Conservation (phyloP, 2,113 vertebrate genomes). For the Jacana jacana region DNA sequence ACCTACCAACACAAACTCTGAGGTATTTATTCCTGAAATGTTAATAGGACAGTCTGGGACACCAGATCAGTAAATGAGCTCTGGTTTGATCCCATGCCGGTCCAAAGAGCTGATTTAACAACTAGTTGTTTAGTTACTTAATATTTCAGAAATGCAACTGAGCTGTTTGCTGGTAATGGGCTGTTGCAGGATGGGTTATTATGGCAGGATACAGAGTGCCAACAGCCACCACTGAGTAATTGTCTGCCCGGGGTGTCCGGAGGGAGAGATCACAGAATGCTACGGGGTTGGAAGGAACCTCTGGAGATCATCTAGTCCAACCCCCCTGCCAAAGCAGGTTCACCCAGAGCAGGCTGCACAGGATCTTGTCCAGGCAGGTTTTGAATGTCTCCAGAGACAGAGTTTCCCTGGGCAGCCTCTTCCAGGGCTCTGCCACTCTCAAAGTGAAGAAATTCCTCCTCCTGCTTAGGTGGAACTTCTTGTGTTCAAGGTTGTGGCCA, state of each 20-base stretch:
- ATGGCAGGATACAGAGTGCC: not conserved
- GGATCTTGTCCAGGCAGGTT: too few species aligned
- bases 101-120: constrained; percentile 56
- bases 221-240: not conserved
- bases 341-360: too few species aligned
- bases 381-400: too few species aligned
- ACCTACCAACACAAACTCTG: constrained; percentile 52
- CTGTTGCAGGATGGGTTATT: not conserved
- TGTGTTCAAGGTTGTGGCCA: too few species aligned
- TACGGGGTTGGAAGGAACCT: too few species aligned
- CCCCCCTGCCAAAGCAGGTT: too few species aligned
- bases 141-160: not conserved
- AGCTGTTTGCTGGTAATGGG: not conserved
- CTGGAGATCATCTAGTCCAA: too few species aligned
- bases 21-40: constrained; percentile 52
- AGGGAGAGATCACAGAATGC: not conserved
- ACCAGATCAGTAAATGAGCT: not conserved
- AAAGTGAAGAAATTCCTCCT: too few species aligned
- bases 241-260: not conserved
- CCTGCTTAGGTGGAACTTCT: too few species aligned
- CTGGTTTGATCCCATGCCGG: constrained; percentile 17
- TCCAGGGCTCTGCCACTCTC: too few species aligned
- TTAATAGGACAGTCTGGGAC: constrained; percentile 41
- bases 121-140: constrained; percentile 6
- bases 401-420: too few species aligned